Evolutionary conservation across 2,113 vertebrate species (phyloP).

Genomic region (Phalacrocorax aristotelis): DNA sequence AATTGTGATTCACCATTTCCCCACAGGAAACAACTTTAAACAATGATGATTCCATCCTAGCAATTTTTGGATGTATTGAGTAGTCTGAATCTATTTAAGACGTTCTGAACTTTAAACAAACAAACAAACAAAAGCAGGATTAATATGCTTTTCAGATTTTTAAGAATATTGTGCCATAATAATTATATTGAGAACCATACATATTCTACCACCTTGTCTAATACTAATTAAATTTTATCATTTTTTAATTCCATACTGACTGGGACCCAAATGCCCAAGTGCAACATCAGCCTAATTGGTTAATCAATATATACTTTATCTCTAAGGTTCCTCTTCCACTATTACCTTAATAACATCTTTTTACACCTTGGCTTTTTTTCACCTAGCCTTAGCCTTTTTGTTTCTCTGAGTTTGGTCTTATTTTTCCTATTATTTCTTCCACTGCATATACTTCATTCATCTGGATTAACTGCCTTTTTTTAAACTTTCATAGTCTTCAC

Average conservation of each 20-base stretch:
- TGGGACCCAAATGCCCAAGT: not conserved
- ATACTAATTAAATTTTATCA: not conserved
- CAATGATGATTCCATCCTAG: not conserved
- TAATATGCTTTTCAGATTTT: not conserved
- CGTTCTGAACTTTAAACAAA: not conserved
- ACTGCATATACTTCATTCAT: not conserved
- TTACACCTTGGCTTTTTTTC: not conserved
- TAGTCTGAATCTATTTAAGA: not conserved
- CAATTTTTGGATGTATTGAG: not conserved
- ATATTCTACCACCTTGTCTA: not conserved
- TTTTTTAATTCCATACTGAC: not conserved
- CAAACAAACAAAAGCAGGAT: not conserved
- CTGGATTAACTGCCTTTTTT: not conserved
- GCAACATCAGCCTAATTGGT: not conserved
- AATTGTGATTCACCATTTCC: not conserved
- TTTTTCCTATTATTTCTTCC: not conserved
- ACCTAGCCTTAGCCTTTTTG: not conserved
- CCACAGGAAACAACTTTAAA: not conserved
- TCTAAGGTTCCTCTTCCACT: not conserved
- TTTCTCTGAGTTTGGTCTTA: not conserved
- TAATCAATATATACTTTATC: not conserved
- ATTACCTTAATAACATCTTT: not conserved
- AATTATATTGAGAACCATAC: not conserved
- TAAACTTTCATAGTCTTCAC: not conserved
- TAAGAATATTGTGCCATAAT: not conserved